phyloP scores from a whole-genome alignment of 2,797 vertebrate genomes.

The Sternarchorhynchus goeldii region DNA sequence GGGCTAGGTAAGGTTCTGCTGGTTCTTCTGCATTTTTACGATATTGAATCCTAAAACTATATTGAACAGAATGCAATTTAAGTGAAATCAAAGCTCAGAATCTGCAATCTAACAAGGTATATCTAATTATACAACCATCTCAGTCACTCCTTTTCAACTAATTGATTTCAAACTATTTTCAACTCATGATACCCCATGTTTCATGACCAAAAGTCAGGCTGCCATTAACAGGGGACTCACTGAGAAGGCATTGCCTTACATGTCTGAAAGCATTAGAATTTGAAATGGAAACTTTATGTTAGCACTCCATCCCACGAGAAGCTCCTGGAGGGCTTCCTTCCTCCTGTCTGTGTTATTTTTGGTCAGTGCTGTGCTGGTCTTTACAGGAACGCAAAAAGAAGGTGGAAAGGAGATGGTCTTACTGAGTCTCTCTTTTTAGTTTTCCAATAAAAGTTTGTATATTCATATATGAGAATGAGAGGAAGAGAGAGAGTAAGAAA shows the following conservation, averaged over 20 bases:
- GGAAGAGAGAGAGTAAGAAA: background rate
- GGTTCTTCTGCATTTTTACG: background rate
- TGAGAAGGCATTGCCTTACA: slow-evolving; percentile 14
- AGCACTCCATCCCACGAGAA: slow-evolving; percentile 24
- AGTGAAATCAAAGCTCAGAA: background rate
- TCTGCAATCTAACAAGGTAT: background rate
- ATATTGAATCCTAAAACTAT: background rate
- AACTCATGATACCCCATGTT: too few species aligned
- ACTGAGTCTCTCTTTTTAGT: background rate
- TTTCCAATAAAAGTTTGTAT: slow-evolving; percentile 3
- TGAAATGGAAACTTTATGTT: slow-evolving; percentile 14
- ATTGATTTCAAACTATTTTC: too few species aligned
- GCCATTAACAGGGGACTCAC: background rate
- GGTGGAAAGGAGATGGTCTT: slow-evolving; percentile 4
- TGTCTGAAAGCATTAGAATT: slow-evolving; percentile 12
- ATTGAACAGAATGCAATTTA: background rate
- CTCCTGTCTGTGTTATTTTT: slow-evolving; percentile 46
- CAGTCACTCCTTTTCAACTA: background rate
- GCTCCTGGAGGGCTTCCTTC: slow-evolving; percentile 34
- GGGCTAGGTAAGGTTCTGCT: background rate
- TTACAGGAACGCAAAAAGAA: slow-evolving; percentile 30
- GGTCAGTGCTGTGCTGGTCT: slow-evolving; percentile 19
- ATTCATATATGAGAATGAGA: background rate
- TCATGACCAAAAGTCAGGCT: background rate
- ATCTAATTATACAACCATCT: background rate